Percentiles rank a stretch among this genome's conserved stretches.
Conservation (phyloP, 2,113 vertebrate genomes). For the Asarcornis scutulata region DNA sequence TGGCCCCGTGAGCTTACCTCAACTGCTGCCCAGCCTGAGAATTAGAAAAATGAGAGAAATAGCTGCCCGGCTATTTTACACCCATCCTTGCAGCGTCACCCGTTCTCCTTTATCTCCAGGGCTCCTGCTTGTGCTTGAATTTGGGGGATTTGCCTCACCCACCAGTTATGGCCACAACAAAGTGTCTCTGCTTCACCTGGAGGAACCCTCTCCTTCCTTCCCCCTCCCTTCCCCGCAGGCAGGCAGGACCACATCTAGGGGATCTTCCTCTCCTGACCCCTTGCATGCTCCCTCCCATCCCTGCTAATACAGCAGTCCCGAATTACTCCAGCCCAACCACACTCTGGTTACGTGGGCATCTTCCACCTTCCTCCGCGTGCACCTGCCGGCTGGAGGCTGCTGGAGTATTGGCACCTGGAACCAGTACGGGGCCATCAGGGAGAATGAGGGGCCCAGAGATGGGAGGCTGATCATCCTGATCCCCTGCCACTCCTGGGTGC, state of each 20-base stretch:
- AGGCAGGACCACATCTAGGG: not conserved
- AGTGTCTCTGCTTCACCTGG: not conserved
- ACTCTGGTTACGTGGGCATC: not conserved
- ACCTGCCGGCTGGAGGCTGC: no score
- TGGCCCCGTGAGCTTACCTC: not conserved
- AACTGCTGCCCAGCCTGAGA: not conserved
- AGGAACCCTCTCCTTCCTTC: not conserved
- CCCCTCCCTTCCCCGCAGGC: accelerated
- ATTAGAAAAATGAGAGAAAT: no score
- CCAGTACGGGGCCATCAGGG: not conserved
- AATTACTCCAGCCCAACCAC: not conserved
- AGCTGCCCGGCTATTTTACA: not conserved
- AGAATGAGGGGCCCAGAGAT: not conserved
- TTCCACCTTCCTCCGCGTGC: no score
- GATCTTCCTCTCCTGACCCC: no score
- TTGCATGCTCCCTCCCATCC: not conserved
- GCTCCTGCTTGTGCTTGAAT: not conserved
- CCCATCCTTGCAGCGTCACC: not conserved
- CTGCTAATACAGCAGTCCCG: not conserved
- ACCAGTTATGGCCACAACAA: accelerated
- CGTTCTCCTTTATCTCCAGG: accelerated
- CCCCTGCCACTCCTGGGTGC: not conserved
- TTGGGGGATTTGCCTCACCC: not conserved
- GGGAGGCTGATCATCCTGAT: not conserved
- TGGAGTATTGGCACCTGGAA: no score